A percentile compares a stretch with the other conserved stretches of the same genome.
These are phyloP conservation scores for Synchiropus splendidus DNA, from an alignment of 2,113 vertebrate genomes.

Conservation along the genomic window DNA sequence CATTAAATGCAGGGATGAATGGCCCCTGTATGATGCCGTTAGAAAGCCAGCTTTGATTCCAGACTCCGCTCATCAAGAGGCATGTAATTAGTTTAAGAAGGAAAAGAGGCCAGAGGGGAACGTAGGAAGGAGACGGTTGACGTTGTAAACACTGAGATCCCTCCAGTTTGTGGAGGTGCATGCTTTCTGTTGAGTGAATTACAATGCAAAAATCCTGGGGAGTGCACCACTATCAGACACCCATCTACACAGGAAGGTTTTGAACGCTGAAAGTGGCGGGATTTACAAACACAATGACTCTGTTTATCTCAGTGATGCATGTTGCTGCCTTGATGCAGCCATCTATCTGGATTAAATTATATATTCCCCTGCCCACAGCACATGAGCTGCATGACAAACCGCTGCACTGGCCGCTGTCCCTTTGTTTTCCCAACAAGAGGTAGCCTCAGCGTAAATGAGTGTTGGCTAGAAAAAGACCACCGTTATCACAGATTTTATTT, in stretches of 20 bases:
- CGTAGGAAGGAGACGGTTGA: constrained; percentile 2
- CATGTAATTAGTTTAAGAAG: constrained; percentile 39
- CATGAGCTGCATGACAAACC: constrained; percentile 49
- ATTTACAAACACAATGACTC: too few species aligned
- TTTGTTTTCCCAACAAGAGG: too few species aligned
- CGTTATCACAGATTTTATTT: too few species aligned
- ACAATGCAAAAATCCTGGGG: too few species aligned
- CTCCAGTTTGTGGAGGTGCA: constrained; percentile 6
- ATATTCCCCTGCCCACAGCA: constrained; percentile 39
- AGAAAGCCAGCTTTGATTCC: constrained; percentile 32
- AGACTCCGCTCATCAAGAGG: constrained; percentile 45
- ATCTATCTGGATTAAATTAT: constrained; percentile 57
- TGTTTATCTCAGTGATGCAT: constrained; percentile 16
- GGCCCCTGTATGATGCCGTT: constrained; percentile 56
- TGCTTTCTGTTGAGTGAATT: too few species aligned
- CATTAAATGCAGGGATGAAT: constrained; percentile 66
- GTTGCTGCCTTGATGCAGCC: constrained; percentile 31
- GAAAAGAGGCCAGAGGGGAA: background rate
- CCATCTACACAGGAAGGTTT: too few species aligned
- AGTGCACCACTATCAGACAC: too few species aligned
- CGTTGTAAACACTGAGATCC: constrained; percentile 6
- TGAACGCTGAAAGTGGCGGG: too few species aligned
- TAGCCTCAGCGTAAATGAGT: background rate
- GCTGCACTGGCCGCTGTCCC: too few species aligned
- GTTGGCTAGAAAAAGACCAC: too few species aligned